phyloP scores from a whole-genome alignment of 2,888 invertebrate species.

The Drosophila kanekoi region DNA sequence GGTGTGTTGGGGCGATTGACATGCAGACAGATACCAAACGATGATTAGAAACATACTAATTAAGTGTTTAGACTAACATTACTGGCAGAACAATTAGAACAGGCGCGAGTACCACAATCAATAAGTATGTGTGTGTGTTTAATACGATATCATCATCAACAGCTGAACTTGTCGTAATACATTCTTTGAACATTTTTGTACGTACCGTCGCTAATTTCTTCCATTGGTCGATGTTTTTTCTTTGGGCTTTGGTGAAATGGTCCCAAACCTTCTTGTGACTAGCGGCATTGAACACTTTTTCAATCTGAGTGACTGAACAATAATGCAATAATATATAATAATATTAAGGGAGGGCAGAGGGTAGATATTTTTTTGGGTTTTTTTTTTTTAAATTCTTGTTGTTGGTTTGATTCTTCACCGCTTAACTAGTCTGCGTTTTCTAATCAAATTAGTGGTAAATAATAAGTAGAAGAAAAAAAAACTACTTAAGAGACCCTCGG shows the following conservation, averaged over 20 bases:
- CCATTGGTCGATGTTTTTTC: constrained; percentile 99
- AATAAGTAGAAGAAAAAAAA: constrained; percentile 51
- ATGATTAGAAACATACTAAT: constrained; percentile 27
- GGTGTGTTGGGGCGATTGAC: constrained; percentile 8
- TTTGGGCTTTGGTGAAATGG: constrained; percentile 99
- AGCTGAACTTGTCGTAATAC: constrained; percentile 61
- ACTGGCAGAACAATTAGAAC: constrained; percentile 23
- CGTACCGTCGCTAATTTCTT: constrained; percentile 98
- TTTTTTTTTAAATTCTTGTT: constrained; percentile 32
- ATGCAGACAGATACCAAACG: constrained; percentile 37
- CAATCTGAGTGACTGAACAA: constrained; percentile 98
- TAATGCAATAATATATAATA: constrained; percentile 85
- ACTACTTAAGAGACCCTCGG: constrained; percentile 73
- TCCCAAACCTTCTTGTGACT: constrained; percentile 99
- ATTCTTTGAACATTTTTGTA: constrained; percentile 80
- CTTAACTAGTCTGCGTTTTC: constrained; percentile 56
- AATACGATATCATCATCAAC: constrained; percentile 47
- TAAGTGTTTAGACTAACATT: constrained; percentile 19
- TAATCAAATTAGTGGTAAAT: constrained; percentile 59
- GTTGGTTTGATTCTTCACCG: constrained; percentile 47
- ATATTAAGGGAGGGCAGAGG: constrained; percentile 82
- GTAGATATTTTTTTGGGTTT: constrained; percentile 62
- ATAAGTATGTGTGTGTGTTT: constrained; percentile 20
- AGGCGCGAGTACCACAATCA: constrained; percentile 42
- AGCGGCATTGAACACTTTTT: constrained; percentile 97